Percentiles rank a stretch among this genome's conserved stretches.
phyloP scores from a whole-genome alignment of 2,113 vertebrate species.

The Sebastes schlegelii region DNA sequence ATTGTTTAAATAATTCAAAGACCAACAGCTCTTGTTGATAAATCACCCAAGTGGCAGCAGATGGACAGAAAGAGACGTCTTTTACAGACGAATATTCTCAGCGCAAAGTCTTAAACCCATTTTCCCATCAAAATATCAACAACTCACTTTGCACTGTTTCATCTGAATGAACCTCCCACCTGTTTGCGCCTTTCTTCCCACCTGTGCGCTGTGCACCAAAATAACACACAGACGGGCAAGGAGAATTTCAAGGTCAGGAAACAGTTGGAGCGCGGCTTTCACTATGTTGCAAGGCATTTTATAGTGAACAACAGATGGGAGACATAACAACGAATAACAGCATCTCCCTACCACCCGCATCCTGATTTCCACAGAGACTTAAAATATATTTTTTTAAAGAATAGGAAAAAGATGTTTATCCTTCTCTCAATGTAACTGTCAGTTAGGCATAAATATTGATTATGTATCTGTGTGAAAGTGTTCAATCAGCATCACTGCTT shows the following conservation, averaged over 20 bases:
- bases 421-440: neutral
- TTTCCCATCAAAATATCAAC: neutral
- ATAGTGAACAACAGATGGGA: too few relatives aligned
- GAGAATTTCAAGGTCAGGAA: slow-evolving; percentile 4
- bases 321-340: too few relatives aligned
- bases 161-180: neutral
- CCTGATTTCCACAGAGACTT: neutral
- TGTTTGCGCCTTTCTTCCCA: neutral
- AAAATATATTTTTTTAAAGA: neutral
- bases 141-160: neutral
- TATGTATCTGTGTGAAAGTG: neutral
- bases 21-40: neutral
- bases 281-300: neutral
- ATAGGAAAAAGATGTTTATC: neutral
- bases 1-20: neutral
- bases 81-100: neutral
- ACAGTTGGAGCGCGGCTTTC: neutral
- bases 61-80: neutral
- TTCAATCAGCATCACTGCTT: neutral
- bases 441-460: neutral
- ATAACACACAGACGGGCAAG: neutral
- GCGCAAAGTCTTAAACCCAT: neutral
- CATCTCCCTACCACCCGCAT: neutral
- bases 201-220: neutral
- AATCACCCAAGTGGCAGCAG: neutral